Evolutionary conservation across 1,140 invertebrate species (phyloP), one percentile per base, ranked within the genome.

Genomic region (Rhysida immarginata): DNA sequence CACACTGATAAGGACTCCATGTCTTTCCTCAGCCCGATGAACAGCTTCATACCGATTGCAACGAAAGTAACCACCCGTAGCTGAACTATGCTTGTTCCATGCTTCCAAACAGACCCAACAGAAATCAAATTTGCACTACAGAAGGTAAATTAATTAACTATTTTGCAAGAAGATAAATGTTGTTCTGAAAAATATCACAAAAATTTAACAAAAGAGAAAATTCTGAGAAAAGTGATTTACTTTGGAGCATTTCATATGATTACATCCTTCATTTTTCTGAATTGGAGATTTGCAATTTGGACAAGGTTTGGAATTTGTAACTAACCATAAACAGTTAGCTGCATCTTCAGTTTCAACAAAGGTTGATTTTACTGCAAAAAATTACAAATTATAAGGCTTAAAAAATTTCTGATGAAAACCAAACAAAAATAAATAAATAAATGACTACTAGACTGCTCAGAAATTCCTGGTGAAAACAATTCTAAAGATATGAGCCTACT

Each of bases 251-350:
- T 83, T 82, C 78, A 84, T 83, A 62, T 84, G 83, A 66, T 85
- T 85, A 65, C 83, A 85, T 0, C 83, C 83, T 68, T 84, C 83
- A 65, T 83, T 84, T 63, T 84, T 84, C 69, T 85, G 81, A 59
- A 85, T 84, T 5, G 81, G 81, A 57, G 78, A 79, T 60, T 80
- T 78, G 66, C 83, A 84, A 64, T 81, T 82, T 14, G 79, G 79
- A 68, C 82, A 85, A 11, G 81, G 78, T 66, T 84, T 85, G 11
- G 81, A 83, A 68, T 85, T 81, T 1, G 81, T 82, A 2, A 83
- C 79, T 26, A 84, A 66, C 82, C 82, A 84, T 3, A 83, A 66
- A 61, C 76, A 80, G 66, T 83, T 84, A 13, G 81, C 81, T 14
- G 81, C 81, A 57, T 78, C 75, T 69, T 83, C 81, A 25, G 75